Base-by-base conservation (phyloP, 2,797 vertebrate genomes). In the Tachyglossus aculeatus region DNA sequence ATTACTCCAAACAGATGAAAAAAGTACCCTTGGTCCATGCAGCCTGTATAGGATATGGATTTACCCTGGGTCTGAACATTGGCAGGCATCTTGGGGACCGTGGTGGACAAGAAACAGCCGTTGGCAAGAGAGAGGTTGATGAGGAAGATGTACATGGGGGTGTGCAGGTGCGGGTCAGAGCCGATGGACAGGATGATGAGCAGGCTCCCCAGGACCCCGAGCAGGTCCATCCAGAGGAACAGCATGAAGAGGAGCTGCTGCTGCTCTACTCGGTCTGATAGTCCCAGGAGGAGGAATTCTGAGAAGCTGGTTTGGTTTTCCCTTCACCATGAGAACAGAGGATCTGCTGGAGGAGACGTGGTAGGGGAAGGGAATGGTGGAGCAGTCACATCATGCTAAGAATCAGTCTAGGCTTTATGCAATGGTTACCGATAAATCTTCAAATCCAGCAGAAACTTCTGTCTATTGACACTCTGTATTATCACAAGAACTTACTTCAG, bases 71-170 rank as follows among this genome's bases (percentile, higher is more conserved):
- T 37, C 1, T 62, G 41, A 31, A 79, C 72, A 29, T 48, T 39
- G 3, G 19, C 14, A 5, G 79, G 19, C 76, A 83, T 83, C 24
- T 70, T 77, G 3, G 78, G 78, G 9, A 74, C 14, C 0, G 56
- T 79, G 24, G 83, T 78, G 13, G 75, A 79, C 22, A 81, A 81
- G 2, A 81, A 79, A 0, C 59, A 70, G 54, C 81, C 3, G 1
- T 83, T 78, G 1, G 70, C 65, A 41, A 72, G 8, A 3, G 81
- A 60, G 70, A 86, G 16, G 50, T 81, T 64, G 24, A 60, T 75
- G 45, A 83, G 78, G 32, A 86, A 81, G 70, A 81, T 81, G 61
- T 81, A 79, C 78, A 83, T 79, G n/a, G 73, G 72, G 1, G 50
- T 79, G 41, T 74, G 69, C 11, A 83, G 75, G 4, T 0, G 11